Evolutionary conservation across 1,140 invertebrate species (phyloP), one percentile per base, ranked within the genome.

Genomic region (Helicoverpa zea): DNA sequence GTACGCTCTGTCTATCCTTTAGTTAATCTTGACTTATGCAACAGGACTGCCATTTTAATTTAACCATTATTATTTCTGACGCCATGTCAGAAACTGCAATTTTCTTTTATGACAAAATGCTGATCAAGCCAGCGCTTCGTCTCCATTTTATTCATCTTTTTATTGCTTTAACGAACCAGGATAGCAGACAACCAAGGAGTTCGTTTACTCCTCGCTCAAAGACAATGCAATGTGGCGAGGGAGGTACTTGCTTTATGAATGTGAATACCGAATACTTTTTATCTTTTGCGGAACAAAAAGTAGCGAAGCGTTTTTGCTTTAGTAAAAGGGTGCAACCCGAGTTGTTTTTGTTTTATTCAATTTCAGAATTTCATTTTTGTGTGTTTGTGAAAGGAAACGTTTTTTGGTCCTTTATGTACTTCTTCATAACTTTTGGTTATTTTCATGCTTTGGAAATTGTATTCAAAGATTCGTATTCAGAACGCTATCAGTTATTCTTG

Each of bases 161-260:
- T 72, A 72, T 54, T 23, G 13, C 63, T 13, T 11, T 13, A 61
- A 64, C 35, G 18, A 18, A 72, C 49, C 13, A 72, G 68, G 68
- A 23, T 10, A 23, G 35, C 68, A 30, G 49, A 54, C 18, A 10
- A 30, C 49, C 18, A 72, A 72, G 14, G 49, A 72, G 68, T 72
- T 54, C 68, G 51, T 72, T 72, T 72, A 52, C 68, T 72, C 23
- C 68, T 54, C 23, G 51, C n/a, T n/a, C 68, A 72, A 54, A 72
- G 68, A 72, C 49, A 72, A 72, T 72, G 68, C 51, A 72, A 43
- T 68, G 64, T 18, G 64, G 14, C 16, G 23, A 1, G 29, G 9
- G 10, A 5, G 10, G 9, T 23, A 13, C 47, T 51, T 68, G 43
- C 47, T 54, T 72, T 54, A 72, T 72, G 49, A 72, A 72, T 72